Evolutionary conservation across 2,888 invertebrate species (phyloP), one percentile per base, ranked within the genome.

Genomic region (Deladenus siricidicola): DNA sequence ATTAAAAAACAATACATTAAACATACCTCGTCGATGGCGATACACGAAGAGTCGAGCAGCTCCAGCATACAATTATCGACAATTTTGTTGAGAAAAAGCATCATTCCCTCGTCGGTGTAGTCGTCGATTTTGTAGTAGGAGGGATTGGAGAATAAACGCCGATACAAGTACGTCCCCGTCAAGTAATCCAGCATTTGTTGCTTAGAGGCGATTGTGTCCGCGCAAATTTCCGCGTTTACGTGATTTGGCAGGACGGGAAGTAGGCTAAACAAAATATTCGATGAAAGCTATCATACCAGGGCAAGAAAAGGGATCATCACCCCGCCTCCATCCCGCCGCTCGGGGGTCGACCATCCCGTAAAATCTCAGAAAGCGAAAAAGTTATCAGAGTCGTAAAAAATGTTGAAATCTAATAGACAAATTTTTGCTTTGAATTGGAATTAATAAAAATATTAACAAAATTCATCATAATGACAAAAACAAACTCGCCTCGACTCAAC

Each of bases 161-260:
- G 84, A 83, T 93, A 98, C 83, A 96, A 92, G 79, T 92, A 99
- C 0, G 98, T 99, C 89, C 94, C 98, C 0, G 96, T 93, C 68
- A 98, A 83, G 82, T 98, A 99, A 81, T 98, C 94, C 60, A 98
- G 83, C 52, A 92, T 88, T 71, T 91, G 89, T 79, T 90, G 89
- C 79, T 89, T 91, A 0, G 87, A 87, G 68, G 86, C 85, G n/a
- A 99, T 88, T 0, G 93, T 94, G 57, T 92, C 93, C 26, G 94
- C 90, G 0, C 93, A 83, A 48, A 85, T 81, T 79, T 98, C 98
- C 0, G 98, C 98, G 81, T 98, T 98, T 67, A 96, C 84, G 81
- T 98, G 98, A 81, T 99, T 96, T 0, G 94, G 87, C 56, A 99
- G 80, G 0, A 92, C 94, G 58, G 86, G 85, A 4, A 94, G 82